Evolutionary conservation across 2,888 invertebrate genomes (phyloP).

Genomic region (Drosophila dives): DNA sequence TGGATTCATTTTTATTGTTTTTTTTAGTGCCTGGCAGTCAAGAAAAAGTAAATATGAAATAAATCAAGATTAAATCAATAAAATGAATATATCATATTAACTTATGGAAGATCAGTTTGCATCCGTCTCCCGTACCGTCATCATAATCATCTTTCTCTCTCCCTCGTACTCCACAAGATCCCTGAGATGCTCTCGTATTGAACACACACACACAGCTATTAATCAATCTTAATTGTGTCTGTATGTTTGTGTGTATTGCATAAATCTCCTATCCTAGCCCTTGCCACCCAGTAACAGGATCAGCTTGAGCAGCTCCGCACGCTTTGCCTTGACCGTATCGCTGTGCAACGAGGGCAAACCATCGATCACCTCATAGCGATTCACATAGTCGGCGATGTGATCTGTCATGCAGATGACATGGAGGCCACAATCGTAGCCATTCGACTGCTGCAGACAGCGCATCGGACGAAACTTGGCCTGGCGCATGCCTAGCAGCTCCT

Average conservation of each 20-base stretch:
- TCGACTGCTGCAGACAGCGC: slow-evolving; percentile 91
- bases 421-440: slow-evolving; percentile 96
- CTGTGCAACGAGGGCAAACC: slow-evolving; percentile 84
- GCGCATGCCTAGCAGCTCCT: slow-evolving; percentile 82
- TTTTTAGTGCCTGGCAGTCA: slow-evolving; percentile 61
- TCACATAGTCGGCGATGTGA: slow-evolving; percentile 84
- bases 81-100: slow-evolving; percentile 45
- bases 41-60: slow-evolving; percentile 32
- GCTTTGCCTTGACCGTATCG: slow-evolving; percentile 87
- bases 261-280: slow-evolving; percentile 64
- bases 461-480: slow-evolving; percentile 86
- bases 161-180: background rate
- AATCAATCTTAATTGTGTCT: slow-evolving; percentile 9
- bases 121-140: background rate
- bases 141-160: background rate
- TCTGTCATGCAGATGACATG: slow-evolving; percentile 94
- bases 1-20: background rate
- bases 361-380: slow-evolving; percentile 81
- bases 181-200: background rate
- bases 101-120: slow-evolving; percentile 35
- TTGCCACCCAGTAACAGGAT: slow-evolving; percentile 86
- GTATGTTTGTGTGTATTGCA: slow-evolving; percentile 20
- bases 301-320: slow-evolving; percentile 88
- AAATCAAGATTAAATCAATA: slow-evolving; percentile 47
- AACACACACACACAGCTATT: background rate